Conservation (phyloP, 1,140 invertebrate genomes). For the Drosophila navojoa region DNA sequence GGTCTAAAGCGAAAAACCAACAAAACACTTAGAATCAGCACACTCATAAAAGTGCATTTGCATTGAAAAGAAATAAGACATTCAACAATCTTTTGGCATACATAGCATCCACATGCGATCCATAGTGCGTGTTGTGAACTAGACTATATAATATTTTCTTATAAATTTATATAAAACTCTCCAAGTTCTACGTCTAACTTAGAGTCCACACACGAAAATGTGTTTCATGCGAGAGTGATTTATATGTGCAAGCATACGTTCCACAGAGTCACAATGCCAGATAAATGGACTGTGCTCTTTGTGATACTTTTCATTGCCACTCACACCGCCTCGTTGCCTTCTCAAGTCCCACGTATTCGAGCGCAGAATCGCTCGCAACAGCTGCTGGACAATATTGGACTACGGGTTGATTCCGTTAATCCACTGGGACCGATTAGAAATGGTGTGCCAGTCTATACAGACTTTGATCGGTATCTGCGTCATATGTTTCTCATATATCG, state of each 20-base stretch:
- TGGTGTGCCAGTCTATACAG: slow-evolving; percentile 54
- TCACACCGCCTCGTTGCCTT: background rate
- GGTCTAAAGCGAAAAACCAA: too few species aligned
- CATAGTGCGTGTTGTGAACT: background rate
- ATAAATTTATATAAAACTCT: too few species aligned
- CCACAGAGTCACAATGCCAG: slow-evolving; percentile 12
- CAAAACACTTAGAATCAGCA: too few species aligned
- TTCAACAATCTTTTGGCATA: too few species aligned
- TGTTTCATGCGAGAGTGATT: too few species aligned
- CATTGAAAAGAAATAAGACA: too few species aligned
- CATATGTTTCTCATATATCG: slow-evolving; percentile 46
- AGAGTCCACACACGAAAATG: background rate
- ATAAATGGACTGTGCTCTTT: slow-evolving; percentile 1
- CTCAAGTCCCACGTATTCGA: slow-evolving; percentile 10
- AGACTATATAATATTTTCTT: too few species aligned
- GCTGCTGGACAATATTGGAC: slow-evolving; percentile 53
- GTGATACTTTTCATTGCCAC: background rate
- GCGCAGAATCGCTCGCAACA: slow-evolving; percentile 56
- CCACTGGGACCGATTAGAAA: slow-evolving; percentile 19
- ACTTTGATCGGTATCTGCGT: slow-evolving; percentile 48
- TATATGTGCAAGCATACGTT: background rate
- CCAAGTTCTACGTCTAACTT: too few species aligned
- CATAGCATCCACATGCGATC: slow-evolving; percentile 4
- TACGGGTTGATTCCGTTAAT: slow-evolving; percentile 35
- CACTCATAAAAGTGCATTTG: too few species aligned